Evolutionary conservation across 2,113 vertebrate genomes (phyloP), one percentile per base, ranked within the genome.

Genomic region (Austrofundulus limnaeus): DNA sequence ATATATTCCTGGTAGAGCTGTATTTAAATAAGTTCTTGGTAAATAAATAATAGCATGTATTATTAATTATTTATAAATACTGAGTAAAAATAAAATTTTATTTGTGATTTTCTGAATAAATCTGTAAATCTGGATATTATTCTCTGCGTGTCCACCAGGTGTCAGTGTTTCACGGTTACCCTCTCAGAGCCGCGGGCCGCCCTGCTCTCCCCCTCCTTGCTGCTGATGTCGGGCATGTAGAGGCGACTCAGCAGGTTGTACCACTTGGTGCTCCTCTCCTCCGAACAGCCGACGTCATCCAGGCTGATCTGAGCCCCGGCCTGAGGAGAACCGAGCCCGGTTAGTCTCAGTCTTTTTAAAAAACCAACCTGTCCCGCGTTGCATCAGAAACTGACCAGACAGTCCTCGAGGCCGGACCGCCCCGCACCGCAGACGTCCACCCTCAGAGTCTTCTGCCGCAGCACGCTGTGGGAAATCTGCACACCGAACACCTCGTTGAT

Each of bases 251-350:
- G 94, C 50, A 99, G 94, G 87, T 99, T 99, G 87, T 96, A 99
- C 94, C 95, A 98, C 62, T 92, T 93, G 6, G 91, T 93, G 58
- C 91, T 90, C 80, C 92, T 90, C 71, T 97, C 96, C 73, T 94
- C 94, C 0, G 92, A 92, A 71, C 86, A 92, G 79, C 91, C 90
- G 57, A 95, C 86, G 49, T 98, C 96, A 24, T 96, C 96, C 83
- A 99, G 87, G 80, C 95, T 98, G 88, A 99, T 95, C 90, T 98
- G 96, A 68, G 95, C 95, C 2, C 96, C 95, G 15, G 95, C 96
- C 97, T 99, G 61, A 46, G 54, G 52, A 51, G 23, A 12, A 51
- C 9, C 19, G 2, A 28, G 10, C 25, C 25, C 25, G 25, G 25
- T n/a, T n/a, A n/a, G n/a, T n/a, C n/a, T n/a, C n/a, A n/a, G n/a